These are phyloP conservation scores for Plebejus anna DNA, from an alignment of 2,888 invertebrate species.

Conservation along the genomic window DNA sequence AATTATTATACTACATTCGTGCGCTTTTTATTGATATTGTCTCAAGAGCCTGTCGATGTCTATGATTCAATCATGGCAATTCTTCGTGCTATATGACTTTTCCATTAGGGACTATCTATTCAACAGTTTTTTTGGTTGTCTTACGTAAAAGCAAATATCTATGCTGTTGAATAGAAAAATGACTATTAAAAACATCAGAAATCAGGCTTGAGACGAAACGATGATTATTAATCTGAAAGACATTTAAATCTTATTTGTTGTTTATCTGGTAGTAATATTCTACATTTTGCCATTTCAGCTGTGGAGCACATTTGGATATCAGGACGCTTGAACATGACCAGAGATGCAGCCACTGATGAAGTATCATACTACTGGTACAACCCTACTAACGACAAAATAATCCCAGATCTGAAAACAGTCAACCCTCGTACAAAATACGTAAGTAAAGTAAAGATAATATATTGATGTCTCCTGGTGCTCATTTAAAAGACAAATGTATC, in stretches of 20 bases:
- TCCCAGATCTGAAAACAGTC: slow-evolving; percentile 50
- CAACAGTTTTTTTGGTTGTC: no score
- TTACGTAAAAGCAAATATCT: no score
- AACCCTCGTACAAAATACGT: slow-evolving; percentile 3
- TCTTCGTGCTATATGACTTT: no score
- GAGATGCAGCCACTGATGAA: slow-evolving; percentile 48
- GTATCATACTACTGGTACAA: slow-evolving; percentile 58
- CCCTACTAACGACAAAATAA: slow-evolving; percentile 51
- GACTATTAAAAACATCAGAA: no score
- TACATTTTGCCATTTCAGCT: slow-evolving; percentile 47
- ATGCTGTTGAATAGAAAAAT: no score
- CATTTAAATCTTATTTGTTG: no score
- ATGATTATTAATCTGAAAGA: no score
- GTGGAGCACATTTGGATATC: slow-evolving; percentile 68
- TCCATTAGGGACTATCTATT: no score
- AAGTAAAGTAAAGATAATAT: neutral
- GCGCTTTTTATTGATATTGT: no score
- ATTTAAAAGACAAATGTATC: neutral
- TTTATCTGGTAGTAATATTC: neutral
- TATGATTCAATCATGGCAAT: no score
- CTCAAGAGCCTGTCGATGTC: no score
- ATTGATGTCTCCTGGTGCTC: neutral
- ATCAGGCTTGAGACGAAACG: no score
- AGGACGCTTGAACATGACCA: slow-evolving; percentile 63
- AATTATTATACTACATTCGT: neutral